phyloP scores from a whole-genome alignment of 2,113 vertebrate species.

The Cricetomys ansorgei region DNA sequence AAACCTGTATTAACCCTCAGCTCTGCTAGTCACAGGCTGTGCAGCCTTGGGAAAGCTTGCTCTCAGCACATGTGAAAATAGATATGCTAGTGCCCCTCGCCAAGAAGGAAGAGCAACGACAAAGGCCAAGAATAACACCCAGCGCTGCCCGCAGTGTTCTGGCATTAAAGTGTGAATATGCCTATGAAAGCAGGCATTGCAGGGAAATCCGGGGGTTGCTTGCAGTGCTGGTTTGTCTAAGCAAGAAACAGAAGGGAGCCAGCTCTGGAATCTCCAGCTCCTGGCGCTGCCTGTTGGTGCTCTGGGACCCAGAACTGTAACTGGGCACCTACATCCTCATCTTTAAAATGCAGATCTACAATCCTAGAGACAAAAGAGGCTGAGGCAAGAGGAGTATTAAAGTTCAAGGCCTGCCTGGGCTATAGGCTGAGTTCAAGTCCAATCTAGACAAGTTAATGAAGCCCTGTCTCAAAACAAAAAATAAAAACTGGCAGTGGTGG shows the following conservation, averaged over 20 bases:
- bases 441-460: not conserved
- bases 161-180: not conserved
- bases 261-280: not conserved
- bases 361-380: not conserved
- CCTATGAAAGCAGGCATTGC: not conserved
- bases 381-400: not conserved
- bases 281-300: not conserved
- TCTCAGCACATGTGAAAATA: not conserved
- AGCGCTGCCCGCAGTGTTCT: not conserved
- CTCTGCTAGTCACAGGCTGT: not conserved
- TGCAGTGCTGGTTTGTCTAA: not conserved
- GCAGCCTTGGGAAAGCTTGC: not conserved
- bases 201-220: not conserved
- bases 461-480: not conserved
- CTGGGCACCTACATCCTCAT: not conserved
- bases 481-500: too few species aligned
- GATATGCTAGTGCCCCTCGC: not conserved
- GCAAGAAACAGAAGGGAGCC: not conserved
- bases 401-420: not conserved
- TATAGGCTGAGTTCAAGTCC: not conserved
- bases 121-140: not conserved
- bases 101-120: not conserved
- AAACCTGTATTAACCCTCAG: not conserved
- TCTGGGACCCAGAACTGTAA: not conserved
- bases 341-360: not conserved